A percentile compares a stretch with the other conserved stretches of the same genome.
Evolutionary conservation across 1,140 invertebrate genomes (phyloP).

Genomic region (Whitmania pigra): DNA sequence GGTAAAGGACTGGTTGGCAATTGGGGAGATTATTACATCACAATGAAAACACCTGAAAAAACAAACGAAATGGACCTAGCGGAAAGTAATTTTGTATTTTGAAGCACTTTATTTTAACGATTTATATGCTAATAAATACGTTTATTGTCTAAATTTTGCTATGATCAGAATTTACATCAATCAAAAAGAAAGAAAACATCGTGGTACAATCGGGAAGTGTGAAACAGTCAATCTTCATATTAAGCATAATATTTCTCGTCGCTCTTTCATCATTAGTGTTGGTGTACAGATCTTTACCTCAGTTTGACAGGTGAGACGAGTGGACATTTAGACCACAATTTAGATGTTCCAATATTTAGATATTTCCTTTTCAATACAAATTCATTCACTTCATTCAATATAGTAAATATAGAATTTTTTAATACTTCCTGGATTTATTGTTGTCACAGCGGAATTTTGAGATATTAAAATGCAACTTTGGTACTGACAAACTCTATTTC

Average conservation of each 20-base stretch:
- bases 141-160: not conserved
- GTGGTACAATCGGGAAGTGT: not conserved
- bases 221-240: not conserved
- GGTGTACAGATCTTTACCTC: not conserved
- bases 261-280: constrained; percentile 8
- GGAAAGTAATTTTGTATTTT: too few relatives aligned
- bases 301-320: not conserved
- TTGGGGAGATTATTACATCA: too few relatives aligned
- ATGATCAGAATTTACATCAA: not conserved
- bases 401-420: too few relatives aligned
- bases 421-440: too few relatives aligned
- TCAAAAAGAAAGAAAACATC: not conserved
- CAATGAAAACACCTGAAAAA: too few relatives aligned
- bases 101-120: too few relatives aligned
- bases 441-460: too few relatives aligned
- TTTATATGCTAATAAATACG: too few relatives aligned
- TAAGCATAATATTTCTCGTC: not conserved
- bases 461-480: not conserved
- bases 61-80: too few relatives aligned
- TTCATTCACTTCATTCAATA: too few relatives aligned
- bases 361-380: too few relatives aligned
- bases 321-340: not conserved
- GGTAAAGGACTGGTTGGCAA: not conserved
- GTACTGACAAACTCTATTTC: constrained; percentile 2
- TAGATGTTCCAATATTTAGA: too few relatives aligned